Base-by-base conservation (phyloP, 30 jellyfish, hydroid and myxozoan species). In the Aurelia aurita region DNA sequence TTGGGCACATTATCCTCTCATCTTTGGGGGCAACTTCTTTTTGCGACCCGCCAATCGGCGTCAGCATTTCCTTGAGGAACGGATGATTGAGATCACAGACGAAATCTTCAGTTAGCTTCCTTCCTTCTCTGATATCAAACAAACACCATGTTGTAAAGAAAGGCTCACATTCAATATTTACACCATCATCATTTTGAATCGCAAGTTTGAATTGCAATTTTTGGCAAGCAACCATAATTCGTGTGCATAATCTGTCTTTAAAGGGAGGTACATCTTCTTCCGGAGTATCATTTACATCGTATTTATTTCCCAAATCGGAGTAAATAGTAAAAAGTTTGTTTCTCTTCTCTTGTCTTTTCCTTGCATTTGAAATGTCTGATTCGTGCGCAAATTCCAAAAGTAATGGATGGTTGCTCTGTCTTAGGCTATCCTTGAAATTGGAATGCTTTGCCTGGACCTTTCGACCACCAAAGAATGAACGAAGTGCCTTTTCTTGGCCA, bases 311-410 rank as follows among this genome's bases (percentile, higher is more conserved):
- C 12, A 95, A 57, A 46, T 95, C 97, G 0, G 99, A 95, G 58
- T 89, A 95, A 21, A 87, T 49, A 0, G 97, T 86, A 68, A 95
- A 95, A 20, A 95, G 62, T 62, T 77, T 76, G 47, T 35, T 57
- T 45, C 99, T 68, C 14, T 69, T 74, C 66, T 79, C 93, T 65
- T 89, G 98, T 39, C 99, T 79, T 45, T 81, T 88, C 35, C 78
- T 89, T 60, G 88, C 80, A 51, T 95, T 95, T 9, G 95, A 93
- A 22, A 62, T 79, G 60, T 95, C 99, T 35, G 96, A 77, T 47
- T 95, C 99, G 86, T 86, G 88, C 3, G 99, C 97, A 61, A 75
- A 95, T 67, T 95, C 99, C 74, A 90, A 95, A 22, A 95, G 72
- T 25, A 95, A 57, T 12, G 99, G 99, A 60, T 95, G 99, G 69